Evolutionary conservation across 2,797 vertebrate genomes (phyloP).

Genomic region (Helicolenus hilgendorfi): DNA sequence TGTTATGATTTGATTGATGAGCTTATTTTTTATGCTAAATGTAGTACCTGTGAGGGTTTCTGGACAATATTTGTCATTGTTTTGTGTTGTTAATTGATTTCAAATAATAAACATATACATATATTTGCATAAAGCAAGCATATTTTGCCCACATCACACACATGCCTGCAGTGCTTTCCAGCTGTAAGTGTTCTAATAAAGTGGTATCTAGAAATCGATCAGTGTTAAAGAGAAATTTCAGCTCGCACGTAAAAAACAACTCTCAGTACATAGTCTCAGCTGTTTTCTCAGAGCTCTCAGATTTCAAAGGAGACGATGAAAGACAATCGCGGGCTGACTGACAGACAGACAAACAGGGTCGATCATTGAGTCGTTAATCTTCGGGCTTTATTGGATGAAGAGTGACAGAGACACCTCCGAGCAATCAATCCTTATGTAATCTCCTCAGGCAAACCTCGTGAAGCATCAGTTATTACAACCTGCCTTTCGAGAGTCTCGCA

Average conservation of each 20-base stretch:
- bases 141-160: too few relatives aligned
- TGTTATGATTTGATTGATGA: too few relatives aligned
- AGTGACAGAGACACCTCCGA: conserved; percentile 57
- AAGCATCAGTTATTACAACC: conserved; percentile 55
- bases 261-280: too few relatives aligned
- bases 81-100: too few relatives aligned
- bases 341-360: conserved; percentile 39
- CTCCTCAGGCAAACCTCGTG: conserved; percentile 53
- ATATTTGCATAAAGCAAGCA: too few relatives aligned
- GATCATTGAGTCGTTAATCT: conserved; percentile 66
- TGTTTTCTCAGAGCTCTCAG: neutral
- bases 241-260: neutral
- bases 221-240: neutral
- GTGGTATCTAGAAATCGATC: neutral
- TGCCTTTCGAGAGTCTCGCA: neutral
- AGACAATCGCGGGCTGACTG: conserved; percentile 11
- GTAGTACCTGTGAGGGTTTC: too few relatives aligned
- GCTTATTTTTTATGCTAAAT: rapidly evolving
- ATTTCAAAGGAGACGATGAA: conserved; percentile 13
- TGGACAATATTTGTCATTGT: rapidly evolving
- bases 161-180: neutral
- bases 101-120: too few relatives aligned
- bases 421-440: conserved; percentile 77
- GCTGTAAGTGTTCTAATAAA: neutral
- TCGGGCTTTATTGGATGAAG: conserved; percentile 56